Evolutionary conservation across 2,797 vertebrate genomes (phyloP).

Genomic region (Sebastes minor): DNA sequence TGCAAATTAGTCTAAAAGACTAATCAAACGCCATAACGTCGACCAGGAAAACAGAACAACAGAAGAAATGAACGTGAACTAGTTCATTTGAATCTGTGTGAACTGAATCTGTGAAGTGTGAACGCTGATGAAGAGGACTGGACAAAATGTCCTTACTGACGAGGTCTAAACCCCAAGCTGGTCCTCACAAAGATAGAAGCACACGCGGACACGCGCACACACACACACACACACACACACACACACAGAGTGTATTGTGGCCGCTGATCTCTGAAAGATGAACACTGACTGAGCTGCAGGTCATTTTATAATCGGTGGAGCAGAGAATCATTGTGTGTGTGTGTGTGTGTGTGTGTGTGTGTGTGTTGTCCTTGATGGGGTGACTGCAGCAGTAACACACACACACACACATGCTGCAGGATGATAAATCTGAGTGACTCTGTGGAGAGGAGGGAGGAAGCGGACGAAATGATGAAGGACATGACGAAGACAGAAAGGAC

Average conservation of each 20-base stretch:
- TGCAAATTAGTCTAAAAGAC: too few relatives aligned
- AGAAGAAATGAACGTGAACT: too few relatives aligned
- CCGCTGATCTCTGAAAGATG: conserved; percentile 25
- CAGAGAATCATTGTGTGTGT: not conserved
- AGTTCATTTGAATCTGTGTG: too few relatives aligned
- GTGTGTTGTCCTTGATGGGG: not conserved
- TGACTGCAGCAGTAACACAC: conserved; percentile 13
- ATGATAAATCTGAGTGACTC: conserved; percentile 49
- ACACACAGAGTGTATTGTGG: not conserved
- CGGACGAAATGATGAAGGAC: not conserved
- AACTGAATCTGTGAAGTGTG: too few relatives aligned
- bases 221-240: not conserved
- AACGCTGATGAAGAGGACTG: not conserved
- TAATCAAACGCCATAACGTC: too few relatives aligned
- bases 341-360: not conserved
- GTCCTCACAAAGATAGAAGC: not conserved
- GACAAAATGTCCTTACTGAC: not conserved
- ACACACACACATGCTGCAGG: conserved; percentile 25
- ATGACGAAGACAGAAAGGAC: not conserved
- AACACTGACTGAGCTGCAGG: conserved; percentile 36
- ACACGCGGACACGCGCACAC: not conserved
- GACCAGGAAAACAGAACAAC: too few relatives aligned
- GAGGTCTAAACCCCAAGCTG: not conserved
- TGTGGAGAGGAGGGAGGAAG: not conserved
- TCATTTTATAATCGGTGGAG: conserved; percentile 32